phyloP scores from a whole-genome alignment of 2,888 invertebrate genomes.

The Choristoneura rosaceana region DNA sequence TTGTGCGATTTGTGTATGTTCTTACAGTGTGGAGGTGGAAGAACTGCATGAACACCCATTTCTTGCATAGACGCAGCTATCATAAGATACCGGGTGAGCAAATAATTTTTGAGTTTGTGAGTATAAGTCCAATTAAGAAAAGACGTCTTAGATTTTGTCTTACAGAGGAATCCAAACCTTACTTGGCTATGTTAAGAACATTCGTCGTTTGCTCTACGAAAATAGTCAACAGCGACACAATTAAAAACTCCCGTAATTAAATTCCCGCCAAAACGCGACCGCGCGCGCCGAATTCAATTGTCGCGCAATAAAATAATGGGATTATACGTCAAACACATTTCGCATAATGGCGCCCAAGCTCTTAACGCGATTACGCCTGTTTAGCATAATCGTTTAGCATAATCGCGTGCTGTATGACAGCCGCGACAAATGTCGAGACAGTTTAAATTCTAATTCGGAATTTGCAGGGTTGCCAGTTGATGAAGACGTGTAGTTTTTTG shows the following conservation, averaged over 20 bases:
- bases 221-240: constrained; percentile 32
- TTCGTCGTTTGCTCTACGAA: not conserved
- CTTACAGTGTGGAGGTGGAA: too few species aligned
- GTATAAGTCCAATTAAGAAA: too few species aligned
- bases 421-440: constrained; percentile 48
- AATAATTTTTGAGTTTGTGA: too few species aligned
- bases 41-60: too few species aligned
- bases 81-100: too few species aligned
- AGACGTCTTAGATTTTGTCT: too few species aligned
- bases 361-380: constrained; percentile 71
- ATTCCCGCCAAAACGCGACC: constrained; percentile 59
- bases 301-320: constrained; percentile 75
- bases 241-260: constrained; percentile 55
- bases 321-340: constrained; percentile 80
- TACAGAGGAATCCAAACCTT: too few species aligned
- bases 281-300: constrained; percentile 68
- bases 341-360: constrained; percentile 60
- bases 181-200: not conserved
- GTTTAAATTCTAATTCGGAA: constrained; percentile 62
- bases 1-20: too few species aligned
- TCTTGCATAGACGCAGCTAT: too few species aligned
- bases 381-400: constrained; percentile 81
- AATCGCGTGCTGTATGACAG: constrained; percentile 55
- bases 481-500: not conserved
- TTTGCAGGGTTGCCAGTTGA: constrained; percentile 49